Percentiles rank a stretch among this genome's conserved stretches.
Evolutionary conservation across 2,797 vertebrate genomes (phyloP).

Genomic region (Sitta carolinensis): DNA sequence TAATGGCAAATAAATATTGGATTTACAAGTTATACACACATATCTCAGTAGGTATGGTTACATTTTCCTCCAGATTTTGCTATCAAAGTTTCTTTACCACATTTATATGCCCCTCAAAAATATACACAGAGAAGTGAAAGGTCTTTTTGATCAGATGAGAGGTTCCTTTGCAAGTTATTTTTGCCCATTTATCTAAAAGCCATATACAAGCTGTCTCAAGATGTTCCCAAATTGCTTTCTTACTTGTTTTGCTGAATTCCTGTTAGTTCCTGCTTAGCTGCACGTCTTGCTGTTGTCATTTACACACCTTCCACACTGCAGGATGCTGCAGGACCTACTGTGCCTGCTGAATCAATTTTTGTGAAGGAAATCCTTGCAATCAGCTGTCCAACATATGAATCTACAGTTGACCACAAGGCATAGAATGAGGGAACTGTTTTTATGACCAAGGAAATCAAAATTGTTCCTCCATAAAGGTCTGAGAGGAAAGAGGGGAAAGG

Average conservation of each 20-base stretch:
- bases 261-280: not conserved
- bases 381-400: not conserved
- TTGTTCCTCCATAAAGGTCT: not conserved
- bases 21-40: not conserved
- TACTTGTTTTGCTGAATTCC: not conserved
- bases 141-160: not conserved
- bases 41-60: not conserved
- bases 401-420: not conserved
- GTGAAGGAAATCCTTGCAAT: not conserved
- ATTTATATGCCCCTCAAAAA: constrained; percentile 43
- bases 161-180: constrained; percentile 32
- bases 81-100: constrained; percentile 43
- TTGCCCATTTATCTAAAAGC: constrained; percentile 31
- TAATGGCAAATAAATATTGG: not conserved
- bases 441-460: not conserved
- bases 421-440: not conserved
- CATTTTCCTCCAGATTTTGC: constrained; percentile 33
- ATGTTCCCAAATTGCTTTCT: not conserved
- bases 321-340: not conserved
- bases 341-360: not conserved
- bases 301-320: not conserved
- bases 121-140: not conserved
- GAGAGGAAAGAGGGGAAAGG: not conserved
- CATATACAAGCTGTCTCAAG: not conserved
- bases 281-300: not conserved